Base-by-base conservation (phyloP, 1,140 invertebrate species). In the Condylostylus longicornis region DNA sequence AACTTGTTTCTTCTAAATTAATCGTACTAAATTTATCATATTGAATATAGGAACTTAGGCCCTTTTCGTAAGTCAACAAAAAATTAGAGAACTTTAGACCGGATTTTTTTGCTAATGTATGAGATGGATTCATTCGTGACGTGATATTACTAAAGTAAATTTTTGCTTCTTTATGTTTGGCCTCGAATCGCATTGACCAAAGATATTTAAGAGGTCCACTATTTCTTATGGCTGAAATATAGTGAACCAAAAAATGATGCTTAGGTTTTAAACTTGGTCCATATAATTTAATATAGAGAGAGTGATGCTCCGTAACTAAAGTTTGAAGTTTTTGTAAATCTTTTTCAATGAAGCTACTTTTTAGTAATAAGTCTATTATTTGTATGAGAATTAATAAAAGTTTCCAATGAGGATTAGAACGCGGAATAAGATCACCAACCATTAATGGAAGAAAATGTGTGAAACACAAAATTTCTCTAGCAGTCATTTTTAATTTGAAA, bases 381-480 rank as follows among this genome's bases (percentile, higher is more conserved):
- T 38, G 18, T 13, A 32, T 10, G 5, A 38, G 19, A 6, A 19
- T 12, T 1, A 23, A 7, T 14, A 38, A 12, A 3, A 32, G 18
- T 25, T 45, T 38, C 53, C 51, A 54, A 32, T 43, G 18, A 40
- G 27, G 14, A 39, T 58, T 42, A 41, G 41, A 32, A 38, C 19
- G 23, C 14, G 47, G 46, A 23, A 54, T 36, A 27, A 45, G 40
- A 41, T 58, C 48, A 4, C 53, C 53, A 15, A 54, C 39, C 30
- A 56, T 32, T 13, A 58, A 47, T 18, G 40, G 35, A 33, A 60
- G 46, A 42, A 51, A 47, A 30, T 35, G 30, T 13, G 53, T 22
- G 23, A 57, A 47, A 34, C 37, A 40, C 22, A 41, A 29, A 47
- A 55, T 53, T 49, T 61, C 53, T 18, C 50, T 47, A 10, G 53